Evolutionary conservation across 2,797 vertebrate genomes (phyloP).

Genomic region (Ctenosaura bakeri): DNA sequence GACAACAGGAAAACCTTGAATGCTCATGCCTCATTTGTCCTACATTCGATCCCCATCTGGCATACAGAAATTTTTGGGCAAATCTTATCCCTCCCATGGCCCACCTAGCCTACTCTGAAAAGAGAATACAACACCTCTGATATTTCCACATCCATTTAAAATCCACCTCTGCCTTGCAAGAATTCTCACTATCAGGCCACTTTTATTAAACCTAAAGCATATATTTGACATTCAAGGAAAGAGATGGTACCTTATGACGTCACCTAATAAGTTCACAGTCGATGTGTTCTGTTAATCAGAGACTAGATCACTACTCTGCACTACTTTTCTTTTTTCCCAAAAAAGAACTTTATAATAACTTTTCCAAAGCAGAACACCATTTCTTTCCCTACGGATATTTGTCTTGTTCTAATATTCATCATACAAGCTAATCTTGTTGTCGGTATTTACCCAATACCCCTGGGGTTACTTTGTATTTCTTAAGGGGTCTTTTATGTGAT

Average conservation of each 20-base stretch:
- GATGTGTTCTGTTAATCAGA: background rate
- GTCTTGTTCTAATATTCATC: constrained; percentile 7
- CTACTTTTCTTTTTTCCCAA: background rate
- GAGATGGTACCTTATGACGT: background rate
- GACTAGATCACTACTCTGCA: background rate
- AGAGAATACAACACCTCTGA: no score
- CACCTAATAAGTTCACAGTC: background rate
- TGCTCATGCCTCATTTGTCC: background rate
- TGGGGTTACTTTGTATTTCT: constrained; percentile 14
- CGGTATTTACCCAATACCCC: constrained; percentile 14
- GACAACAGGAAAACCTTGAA: background rate
- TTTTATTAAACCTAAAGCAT: background rate
- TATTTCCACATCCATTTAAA: background rate
- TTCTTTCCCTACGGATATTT: constrained; percentile 13
- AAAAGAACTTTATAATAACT: no score
- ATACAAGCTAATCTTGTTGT: constrained; percentile 17
- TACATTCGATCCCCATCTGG: background rate
- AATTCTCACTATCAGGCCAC: background rate
- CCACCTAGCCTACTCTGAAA: no score
- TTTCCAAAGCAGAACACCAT: background rate
- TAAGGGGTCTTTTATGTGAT: constrained; percentile 20
- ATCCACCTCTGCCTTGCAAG: background rate
- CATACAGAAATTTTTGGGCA: no score
- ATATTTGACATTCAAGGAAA: background rate
- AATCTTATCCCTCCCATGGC: no score